A percentile compares a stretch with the other conserved stretches of the same genome.
Conservation (phyloP, 1,140 invertebrate genomes). For the Magallana gigas region DNA sequence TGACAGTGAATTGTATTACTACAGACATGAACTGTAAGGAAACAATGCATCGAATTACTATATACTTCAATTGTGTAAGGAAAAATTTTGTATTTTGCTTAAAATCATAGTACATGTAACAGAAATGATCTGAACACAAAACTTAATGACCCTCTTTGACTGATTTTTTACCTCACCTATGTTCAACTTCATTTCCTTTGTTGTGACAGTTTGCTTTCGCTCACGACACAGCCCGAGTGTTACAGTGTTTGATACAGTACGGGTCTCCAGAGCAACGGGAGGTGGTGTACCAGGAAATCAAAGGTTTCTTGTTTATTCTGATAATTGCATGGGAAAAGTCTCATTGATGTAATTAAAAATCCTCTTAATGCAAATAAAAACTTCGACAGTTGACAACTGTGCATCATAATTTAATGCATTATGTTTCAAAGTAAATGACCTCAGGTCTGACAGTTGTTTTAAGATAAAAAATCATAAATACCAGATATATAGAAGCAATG, state of each 20-base stretch:
- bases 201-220: constrained; percentile 84
- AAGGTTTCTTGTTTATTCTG: constrained; percentile 73
- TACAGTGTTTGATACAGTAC: constrained; percentile 92
- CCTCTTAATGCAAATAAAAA: not conserved
- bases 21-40: too few species aligned
- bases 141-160: too few species aligned
- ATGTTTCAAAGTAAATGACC: too few species aligned
- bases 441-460: too few species aligned
- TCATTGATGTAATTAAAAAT: not conserved
- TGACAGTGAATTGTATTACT: too few species aligned
- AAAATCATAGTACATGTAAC: too few species aligned
- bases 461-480: not conserved
- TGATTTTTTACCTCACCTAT: too few species aligned
- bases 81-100: too few species aligned
- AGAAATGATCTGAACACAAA: too few species aligned
- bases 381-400: too few species aligned
- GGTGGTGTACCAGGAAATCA: constrained; percentile 87
- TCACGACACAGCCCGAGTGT: constrained; percentile 92
- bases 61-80: not conserved
- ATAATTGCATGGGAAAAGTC: not conserved
- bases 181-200: too few species aligned
- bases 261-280: constrained; percentile 85
- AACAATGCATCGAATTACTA: not conserved
- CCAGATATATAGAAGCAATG: not conserved
- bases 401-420: too few species aligned